Conservation (phyloP, 2,797 vertebrate species). For the Sebastes nivosus region DNA sequence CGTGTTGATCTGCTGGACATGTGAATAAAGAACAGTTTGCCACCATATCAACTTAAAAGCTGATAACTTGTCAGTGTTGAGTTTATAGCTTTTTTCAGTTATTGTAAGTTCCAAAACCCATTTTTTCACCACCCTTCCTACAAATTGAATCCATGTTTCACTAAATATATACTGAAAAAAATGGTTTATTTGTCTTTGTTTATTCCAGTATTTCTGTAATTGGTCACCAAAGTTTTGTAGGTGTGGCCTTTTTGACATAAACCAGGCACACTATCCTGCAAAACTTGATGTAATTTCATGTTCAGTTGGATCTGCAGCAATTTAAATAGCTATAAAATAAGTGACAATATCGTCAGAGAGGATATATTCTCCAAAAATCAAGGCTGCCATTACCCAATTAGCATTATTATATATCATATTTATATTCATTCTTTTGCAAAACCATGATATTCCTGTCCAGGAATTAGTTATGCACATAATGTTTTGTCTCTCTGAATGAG, state of each 20-base stretch:
- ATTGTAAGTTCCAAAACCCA: no score
- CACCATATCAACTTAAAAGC: no score
- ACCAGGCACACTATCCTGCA: not conserved
- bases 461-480: not conserved
- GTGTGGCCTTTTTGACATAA: not conserved
- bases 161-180: no score
- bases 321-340: not conserved
- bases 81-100: no score
- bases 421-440: not conserved
- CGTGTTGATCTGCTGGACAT: fast-evolving
- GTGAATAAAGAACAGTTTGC: no score
- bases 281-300: not conserved
- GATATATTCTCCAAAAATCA: not conserved
- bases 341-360: not conserved
- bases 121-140: no score
- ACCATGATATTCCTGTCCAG: not conserved
- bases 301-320: not conserved
- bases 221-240: fast-evolving
- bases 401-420: not conserved
- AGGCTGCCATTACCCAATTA: not conserved
- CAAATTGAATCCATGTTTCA: no score
- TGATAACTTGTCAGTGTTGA: no score
- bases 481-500: not conserved
- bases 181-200: no score
- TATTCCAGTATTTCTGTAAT: not conserved